Percentiles rank a stretch among this genome's conserved stretches.
These are phyloP conservation scores for Nowickia ferox DNA, from an alignment of 2,888 invertebrate species.

Conservation along the genomic window DNA sequence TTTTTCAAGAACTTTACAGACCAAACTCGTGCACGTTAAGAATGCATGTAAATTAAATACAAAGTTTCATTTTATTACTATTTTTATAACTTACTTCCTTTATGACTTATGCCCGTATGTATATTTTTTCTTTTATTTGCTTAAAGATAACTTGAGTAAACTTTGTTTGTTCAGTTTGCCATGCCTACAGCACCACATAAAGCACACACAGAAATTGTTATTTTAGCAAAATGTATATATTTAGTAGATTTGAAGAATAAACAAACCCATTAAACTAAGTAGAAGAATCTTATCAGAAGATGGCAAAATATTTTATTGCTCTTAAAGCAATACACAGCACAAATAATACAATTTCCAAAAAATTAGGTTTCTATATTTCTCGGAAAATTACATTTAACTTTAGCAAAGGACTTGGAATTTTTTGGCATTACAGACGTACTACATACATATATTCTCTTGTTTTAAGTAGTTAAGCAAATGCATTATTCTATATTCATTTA, in stretches of 20 bases:
- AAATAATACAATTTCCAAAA: too few relatives aligned
- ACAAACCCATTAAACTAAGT: neutral
- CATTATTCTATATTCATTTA: too few relatives aligned
- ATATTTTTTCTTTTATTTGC: constrained; percentile 11
- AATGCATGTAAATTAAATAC: constrained; percentile 1
- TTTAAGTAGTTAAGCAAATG: too few relatives aligned
- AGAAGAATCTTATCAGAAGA: neutral
- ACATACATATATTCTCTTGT: too few relatives aligned
- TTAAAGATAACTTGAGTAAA: constrained; percentile 6
- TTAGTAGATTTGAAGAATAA: neutral
- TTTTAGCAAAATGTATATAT: neutral
- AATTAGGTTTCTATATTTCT: too few relatives aligned
- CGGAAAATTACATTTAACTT: neutral
- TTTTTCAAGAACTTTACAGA: neutral
- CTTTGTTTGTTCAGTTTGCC: constrained; percentile 21
- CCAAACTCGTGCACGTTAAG: neutral
- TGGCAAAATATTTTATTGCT: neutral
- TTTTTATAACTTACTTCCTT: constrained; percentile 43
- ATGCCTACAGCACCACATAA: neutral
- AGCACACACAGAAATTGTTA: neutral
- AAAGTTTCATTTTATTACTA: constrained; percentile 26
- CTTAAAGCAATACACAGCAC: neutral
- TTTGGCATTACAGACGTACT: neutral
- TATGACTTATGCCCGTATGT: neutral
- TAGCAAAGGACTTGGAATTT: neutral